Base-by-base conservation (phyloP, 92 coral and sea anemone genomes). In the Palythoa grandiflora region DNA sequence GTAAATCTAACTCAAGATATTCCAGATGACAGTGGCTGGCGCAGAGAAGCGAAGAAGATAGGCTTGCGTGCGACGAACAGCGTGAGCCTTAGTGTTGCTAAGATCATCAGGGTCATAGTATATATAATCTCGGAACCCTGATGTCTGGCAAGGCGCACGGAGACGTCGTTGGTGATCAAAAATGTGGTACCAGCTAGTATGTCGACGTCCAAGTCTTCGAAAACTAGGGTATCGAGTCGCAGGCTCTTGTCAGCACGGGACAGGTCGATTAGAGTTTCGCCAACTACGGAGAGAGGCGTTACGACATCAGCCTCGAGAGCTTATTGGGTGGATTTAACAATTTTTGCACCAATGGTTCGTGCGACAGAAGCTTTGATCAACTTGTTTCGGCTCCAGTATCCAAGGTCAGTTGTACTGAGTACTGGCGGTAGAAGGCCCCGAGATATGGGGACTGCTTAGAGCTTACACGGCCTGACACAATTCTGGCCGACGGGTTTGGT, bases 281-380 rank as follows among this genome's bases (percentile, higher is more conserved):
- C 90, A 71, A 90, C 80, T n/a, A 79, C 88, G 11, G 80, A 51
- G 4, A 92, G 83, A 16, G 92, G 92, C 38, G 94, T 3, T 38
- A 65, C 16, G 61, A 83, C 91, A 66, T 87, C 93, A 21, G 93
- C 91, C 54, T 89, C 91, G 17, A 80, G 78, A 14, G 91, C 93
- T 60, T 76, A 78, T 61, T 93, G 91, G 57, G 91, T 50, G 36
- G 91, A 75, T 73, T 87, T 83, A 1, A 4, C 55, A 11, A 83
- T 20, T 9, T 10, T 68, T 36, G 89, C 55, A 28, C 28, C 28
- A 0, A 28, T 28, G 28, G 28, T 28, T 28, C 28, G 28, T 28
- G 28, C 28, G 0, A 28, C 28, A 28, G 28, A 28, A 28, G 28
- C 28, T 28, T 28, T 28, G 28, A 28, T 28, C 28, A 28, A 28